A percentile compares a stretch with the other conserved stretches of the same genome.
phyloP scores from a whole-genome alignment of 2,113 vertebrate genomes.

The Piprites chloris region DNA sequence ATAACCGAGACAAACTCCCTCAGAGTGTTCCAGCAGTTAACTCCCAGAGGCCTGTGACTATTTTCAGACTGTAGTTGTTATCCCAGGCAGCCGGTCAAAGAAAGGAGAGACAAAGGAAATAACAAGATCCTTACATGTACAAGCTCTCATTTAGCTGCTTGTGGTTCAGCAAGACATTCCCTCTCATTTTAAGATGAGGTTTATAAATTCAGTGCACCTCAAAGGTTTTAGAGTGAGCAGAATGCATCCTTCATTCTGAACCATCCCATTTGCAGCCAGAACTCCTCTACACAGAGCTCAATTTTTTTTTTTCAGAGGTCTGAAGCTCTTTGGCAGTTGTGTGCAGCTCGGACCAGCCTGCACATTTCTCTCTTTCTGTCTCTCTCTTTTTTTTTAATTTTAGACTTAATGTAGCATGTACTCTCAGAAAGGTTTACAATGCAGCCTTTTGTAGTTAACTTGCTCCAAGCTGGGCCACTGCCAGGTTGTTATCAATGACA shows the following conservation, averaged over 20 bases:
- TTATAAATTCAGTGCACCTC: background rate
- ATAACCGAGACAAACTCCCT: background rate
- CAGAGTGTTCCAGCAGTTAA: background rate
- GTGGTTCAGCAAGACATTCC: background rate
- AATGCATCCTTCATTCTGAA: background rate
- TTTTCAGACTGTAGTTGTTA: background rate
- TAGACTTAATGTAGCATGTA: constrained; percentile 46
- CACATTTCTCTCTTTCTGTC: background rate
- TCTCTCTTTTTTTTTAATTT: background rate
- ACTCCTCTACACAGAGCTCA: background rate
- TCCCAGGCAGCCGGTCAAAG: rapidly evolving
- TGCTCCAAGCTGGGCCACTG: constrained; percentile 50
- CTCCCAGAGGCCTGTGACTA: background rate
- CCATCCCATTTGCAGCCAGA: background rate
- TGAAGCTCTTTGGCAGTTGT: constrained; percentile 10
- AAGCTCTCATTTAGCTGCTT: background rate
- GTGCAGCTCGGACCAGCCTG: background rate
- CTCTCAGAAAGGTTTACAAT: constrained; percentile 50
- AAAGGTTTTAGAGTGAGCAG: background rate
- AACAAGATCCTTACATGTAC: background rate
- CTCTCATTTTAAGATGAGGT: background rate
- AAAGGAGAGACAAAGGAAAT: background rate
- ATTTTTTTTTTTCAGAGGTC: background rate
- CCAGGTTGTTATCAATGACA: constrained; percentile 64
- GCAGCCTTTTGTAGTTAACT: constrained; percentile 59